phyloP scores from a whole-genome alignment of 2,888 invertebrate species.

The Apantesis nais region DNA sequence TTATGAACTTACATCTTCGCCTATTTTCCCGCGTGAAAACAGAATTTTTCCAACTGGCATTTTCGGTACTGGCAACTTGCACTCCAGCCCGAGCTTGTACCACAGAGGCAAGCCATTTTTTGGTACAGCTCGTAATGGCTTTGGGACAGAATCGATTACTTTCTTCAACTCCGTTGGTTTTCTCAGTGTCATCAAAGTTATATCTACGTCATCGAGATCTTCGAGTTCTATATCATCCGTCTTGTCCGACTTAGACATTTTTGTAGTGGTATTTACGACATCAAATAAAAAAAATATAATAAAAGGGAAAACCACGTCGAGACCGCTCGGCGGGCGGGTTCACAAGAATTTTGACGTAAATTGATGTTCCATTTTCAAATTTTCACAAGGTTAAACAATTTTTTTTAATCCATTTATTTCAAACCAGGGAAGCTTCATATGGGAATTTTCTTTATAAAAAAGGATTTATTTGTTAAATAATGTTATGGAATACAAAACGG shows the following conservation, averaged over 20 bases:
- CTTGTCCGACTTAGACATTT: conserved; percentile 4
- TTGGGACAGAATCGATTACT: conserved; percentile 78
- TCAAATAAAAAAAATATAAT: conserved; percentile 46
- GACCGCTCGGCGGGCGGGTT: conserved; percentile 31
- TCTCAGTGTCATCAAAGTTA: conserved; percentile 72
- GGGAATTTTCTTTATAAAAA: neutral
- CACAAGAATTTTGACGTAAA: conserved; percentile 59
- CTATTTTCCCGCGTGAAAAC: conserved; percentile 82
- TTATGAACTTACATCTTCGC: conserved; percentile 76
- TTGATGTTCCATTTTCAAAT: conserved; percentile 57
- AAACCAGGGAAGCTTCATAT: neutral
- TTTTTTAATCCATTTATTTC: neutral
- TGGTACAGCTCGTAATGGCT: conserved; percentile 76
- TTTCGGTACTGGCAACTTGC: conserved; percentile 83
- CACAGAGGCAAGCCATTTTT: conserved; percentile 83
- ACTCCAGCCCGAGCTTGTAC: conserved; percentile 81
- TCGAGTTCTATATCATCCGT: conserved; percentile 49
- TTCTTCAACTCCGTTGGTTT: conserved; percentile 79
- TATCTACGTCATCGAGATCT: conserved; percentile 63
- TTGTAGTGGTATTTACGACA: conserved; percentile 18
- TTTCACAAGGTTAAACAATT: conserved; percentile 1
- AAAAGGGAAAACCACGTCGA: conserved; percentile 48
- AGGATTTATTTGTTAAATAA: neutral
- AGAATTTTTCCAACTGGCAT: conserved; percentile 80
- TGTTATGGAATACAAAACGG: neutral